Percentiles rank a stretch among this genome's conserved stretches.
Conservation (phyloP, 2,888 invertebrate genomes). For the Amphipoea oculea region DNA sequence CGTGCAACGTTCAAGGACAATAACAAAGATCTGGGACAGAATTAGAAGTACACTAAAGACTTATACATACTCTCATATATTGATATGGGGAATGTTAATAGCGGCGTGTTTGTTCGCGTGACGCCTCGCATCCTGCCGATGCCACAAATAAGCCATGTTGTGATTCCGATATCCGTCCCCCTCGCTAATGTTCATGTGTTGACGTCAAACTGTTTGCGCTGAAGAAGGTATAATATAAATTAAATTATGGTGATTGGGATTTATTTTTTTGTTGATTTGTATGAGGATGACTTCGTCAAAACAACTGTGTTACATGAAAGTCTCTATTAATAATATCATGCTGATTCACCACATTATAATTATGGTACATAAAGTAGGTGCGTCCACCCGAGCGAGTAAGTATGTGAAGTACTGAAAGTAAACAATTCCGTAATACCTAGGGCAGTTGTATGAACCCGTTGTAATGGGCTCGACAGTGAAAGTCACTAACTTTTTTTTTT, state of each 20-base stretch:
- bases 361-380: not conserved
- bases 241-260: constrained; percentile 19
- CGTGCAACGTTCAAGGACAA: not conserved
- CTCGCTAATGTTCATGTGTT: constrained; percentile 29
- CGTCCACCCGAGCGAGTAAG: not conserved
- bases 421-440: not conserved
- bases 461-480: too few relatives aligned
- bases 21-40: not conserved
- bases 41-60: constrained; percentile 8
- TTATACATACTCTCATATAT: constrained; percentile 27
- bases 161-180: constrained; percentile 42
- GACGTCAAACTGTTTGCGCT: constrained; percentile 26
- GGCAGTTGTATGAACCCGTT: not conserved
- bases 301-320: not conserved
- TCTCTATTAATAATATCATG: not conserved
- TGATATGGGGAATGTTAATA: constrained; percentile 51
- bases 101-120: constrained; percentile 57
- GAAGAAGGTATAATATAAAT: constrained; percentile 18
- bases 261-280: constrained; percentile 10
- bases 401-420: not conserved
- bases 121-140: constrained; percentile 52
- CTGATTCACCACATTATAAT: not conserved
- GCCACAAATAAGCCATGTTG: constrained; percentile 57
- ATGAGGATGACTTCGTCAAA: not conserved
- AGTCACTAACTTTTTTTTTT: not conserved